Evolutionary conservation across 2,113 vertebrate genomes (phyloP).

Genomic region (Lontra canadensis): DNA sequence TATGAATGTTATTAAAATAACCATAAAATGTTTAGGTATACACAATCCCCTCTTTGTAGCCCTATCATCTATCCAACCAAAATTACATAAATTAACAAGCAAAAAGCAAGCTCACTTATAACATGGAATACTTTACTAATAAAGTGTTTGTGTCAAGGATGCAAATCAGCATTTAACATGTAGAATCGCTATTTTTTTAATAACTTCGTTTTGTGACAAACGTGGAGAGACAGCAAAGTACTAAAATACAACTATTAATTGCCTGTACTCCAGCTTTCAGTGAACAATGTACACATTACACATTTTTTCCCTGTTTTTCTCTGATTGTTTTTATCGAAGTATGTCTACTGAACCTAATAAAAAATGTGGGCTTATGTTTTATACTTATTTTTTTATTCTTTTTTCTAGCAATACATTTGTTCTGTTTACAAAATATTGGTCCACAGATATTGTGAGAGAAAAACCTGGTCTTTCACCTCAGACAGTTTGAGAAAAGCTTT

Average conservation of each 20-base stretch:
- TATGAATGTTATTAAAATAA: constrained; percentile 20
- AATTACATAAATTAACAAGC: constrained; percentile 1
- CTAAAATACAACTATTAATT: neutral
- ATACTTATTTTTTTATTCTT: neutral
- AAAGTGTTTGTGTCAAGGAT: neutral
- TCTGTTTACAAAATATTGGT: neutral
- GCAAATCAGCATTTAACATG: neutral
- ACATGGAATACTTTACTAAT: neutral
- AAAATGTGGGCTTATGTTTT: neutral
- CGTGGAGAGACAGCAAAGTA: neutral
- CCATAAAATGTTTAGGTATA: neutral
- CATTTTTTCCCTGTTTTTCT: neutral
- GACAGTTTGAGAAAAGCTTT: neutral
- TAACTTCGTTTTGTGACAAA: neutral
- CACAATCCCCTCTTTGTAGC: neutral
- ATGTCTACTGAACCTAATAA: neutral
- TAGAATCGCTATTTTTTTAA: neutral
- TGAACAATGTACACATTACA: neutral
- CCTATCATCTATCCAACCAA: neutral
- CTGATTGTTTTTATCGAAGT: neutral
- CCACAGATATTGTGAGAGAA: neutral
- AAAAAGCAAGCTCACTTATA: constrained; percentile 24
- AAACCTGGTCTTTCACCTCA: neutral
- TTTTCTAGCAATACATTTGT: constrained; percentile 10
- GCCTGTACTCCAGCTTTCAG: neutral